Evolutionary conservation across 2,888 invertebrate genomes (phyloP).

Genomic region (Synergus laeviventris): DNA sequence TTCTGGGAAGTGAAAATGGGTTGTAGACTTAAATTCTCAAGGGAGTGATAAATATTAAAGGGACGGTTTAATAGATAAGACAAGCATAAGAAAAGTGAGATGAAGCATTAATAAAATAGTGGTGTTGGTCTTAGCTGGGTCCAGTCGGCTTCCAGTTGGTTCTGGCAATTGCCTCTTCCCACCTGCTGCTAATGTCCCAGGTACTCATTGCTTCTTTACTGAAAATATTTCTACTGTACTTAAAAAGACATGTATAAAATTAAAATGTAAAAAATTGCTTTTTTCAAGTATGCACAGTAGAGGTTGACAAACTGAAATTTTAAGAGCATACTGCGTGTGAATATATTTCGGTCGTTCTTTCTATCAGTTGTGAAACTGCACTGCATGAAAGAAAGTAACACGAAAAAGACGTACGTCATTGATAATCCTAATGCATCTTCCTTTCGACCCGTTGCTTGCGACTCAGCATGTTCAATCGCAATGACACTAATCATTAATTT

Average conservation of each 20-base stretch:
- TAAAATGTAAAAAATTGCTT: background rate
- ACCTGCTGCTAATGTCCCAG: slow-evolving; percentile 73
- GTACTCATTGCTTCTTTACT: slow-evolving; percentile 68
- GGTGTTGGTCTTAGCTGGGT: slow-evolving; percentile 72
- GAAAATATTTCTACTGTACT: slow-evolving; percentile 29
- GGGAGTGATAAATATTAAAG: background rate
- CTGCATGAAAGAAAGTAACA: slow-evolving; percentile 6
- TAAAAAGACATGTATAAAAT: background rate
- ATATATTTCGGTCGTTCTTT: slow-evolving; percentile 2
- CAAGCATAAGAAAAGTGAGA: background rate
- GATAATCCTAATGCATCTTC: background rate
- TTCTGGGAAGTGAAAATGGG: background rate
- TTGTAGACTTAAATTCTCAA: background rate
- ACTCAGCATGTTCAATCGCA: background rate
- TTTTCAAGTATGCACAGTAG: background rate
- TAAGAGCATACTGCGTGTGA: background rate
- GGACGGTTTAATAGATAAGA: background rate
- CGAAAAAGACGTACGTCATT: background rate
- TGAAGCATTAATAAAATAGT: slow-evolving; percentile 59
- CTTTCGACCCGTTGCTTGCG: background rate
- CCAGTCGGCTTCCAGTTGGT: slow-evolving; percentile 72
- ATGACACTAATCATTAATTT: slow-evolving; percentile 2
- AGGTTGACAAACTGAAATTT: background rate
- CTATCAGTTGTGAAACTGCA: background rate
- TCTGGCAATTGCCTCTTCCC: slow-evolving; percentile 72